Evolutionary conservation across 1,140 invertebrate genomes (phyloP).

Genomic region (Bradysia coprophila): DNA sequence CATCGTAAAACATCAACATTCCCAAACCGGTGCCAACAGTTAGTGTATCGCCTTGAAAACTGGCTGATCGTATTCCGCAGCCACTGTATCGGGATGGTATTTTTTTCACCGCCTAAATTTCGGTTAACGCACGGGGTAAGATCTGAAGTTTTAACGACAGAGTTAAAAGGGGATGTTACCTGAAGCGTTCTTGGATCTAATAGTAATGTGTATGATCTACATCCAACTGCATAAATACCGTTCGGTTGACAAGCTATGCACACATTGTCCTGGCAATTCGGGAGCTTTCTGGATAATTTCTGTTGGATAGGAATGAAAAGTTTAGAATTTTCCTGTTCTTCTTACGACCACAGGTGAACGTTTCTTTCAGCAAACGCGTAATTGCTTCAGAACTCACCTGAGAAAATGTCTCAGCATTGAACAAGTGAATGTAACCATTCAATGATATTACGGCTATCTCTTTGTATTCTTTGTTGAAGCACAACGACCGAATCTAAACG

Average conservation of each 20-base stretch:
- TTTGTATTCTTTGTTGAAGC: conserved; percentile 68
- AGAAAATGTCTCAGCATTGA: conserved; percentile 67
- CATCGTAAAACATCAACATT: conserved; percentile 84
- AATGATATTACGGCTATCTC: conserved; percentile 84
- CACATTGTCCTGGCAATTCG: conserved; percentile 81
- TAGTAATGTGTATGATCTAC: conserved; percentile 78
- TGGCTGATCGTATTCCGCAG: conserved; percentile 75
- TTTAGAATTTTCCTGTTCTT: too few species aligned
- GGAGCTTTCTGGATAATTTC: conserved; percentile 69
- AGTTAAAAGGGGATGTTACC: too few species aligned
- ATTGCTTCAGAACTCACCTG: background rate
- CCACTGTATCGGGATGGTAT: conserved; percentile 59
- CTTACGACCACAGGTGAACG: too few species aligned
- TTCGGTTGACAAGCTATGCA: conserved; percentile 70
- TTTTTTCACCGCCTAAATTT: conserved; percentile 36
- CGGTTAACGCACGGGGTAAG: background rate
- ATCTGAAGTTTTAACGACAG: too few species aligned
- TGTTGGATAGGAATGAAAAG: too few species aligned
- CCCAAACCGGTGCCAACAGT: conserved; percentile 88
- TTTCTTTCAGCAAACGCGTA: too few species aligned
- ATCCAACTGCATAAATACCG: conserved; percentile 80
- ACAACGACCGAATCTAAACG: conserved; percentile 67
- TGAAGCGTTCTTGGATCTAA: conserved; percentile 77
- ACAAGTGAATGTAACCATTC: conserved; percentile 86
- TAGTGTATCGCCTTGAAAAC: conserved; percentile 73